Evolutionary conservation across 2,113 vertebrate species (phyloP), one percentile per base, ranked within the genome.

Genomic region (Mormyrus iriodes): DNA sequence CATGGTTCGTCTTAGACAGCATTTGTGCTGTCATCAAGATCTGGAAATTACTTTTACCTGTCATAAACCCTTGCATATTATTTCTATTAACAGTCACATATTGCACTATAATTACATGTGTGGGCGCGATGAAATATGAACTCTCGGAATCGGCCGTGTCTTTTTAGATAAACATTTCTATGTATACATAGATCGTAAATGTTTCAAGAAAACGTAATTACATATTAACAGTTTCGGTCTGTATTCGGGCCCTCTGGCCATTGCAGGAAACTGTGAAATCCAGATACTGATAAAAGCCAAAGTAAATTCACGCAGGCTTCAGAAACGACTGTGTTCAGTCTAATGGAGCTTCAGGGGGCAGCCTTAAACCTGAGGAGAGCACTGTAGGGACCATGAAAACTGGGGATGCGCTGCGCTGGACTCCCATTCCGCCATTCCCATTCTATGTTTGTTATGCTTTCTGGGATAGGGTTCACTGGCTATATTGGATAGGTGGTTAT

Each of bases 251-350:
- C 44, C 52, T 85, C 76, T 87, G 89, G 88, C 90, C 88, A 89
- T 76, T 88, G 79, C 87, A 92, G 92, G 88, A 69, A 69, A 90
- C 87, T 88, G 89, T 85, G 90, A 90, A 90, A 91, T 88, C 89
- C 89, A 91, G 86, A 88, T 90, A 88, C 31, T 58, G 46, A 52
- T 19, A 52, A 13, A 79, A 90, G 93, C 94, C 93, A 93, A 94
- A 90, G 90, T 58, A 92, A 94, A 94, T 93, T 91, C 88, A 90
- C 91, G 61, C 39, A 79, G 88, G 86, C 69, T 53, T 89, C 35
- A 42, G 31, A 79, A 79, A 79, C 35, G 12, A 42, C 35, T 79
- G 35, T 42, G 73, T 27, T 79, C 73, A 79, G 35, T 42, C 73
- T 8, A 79, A 79, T 79, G 73, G 35, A 19, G 31, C 12, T 42